These are phyloP conservation scores for Nothobranchius kuhntae DNA, from an alignment of 2,113 vertebrate species.

Conservation along the genomic window DNA sequence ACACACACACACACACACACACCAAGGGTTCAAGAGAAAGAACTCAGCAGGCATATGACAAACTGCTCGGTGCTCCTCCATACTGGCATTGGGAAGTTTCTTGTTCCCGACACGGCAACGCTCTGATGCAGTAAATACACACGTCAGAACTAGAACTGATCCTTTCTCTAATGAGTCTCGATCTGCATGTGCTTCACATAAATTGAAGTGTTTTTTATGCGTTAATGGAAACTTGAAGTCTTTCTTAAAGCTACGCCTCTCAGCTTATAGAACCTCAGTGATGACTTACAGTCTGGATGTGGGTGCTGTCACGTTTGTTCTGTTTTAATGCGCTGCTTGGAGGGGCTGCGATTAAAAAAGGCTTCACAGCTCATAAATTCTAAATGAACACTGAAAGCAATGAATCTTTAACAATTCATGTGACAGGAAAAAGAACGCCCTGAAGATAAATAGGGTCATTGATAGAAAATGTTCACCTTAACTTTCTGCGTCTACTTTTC, in stretches of 20 bases:
- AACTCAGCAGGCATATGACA: constrained; percentile 42
- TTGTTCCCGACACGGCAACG: not conserved
- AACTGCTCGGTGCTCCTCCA: constrained; percentile 39
- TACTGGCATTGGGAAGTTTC: constrained; percentile 12
- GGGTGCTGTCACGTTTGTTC: not conserved
- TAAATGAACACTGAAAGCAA: not conserved
- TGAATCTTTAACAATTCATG: not conserved
- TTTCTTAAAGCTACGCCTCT: not conserved
- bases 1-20: not conserved
- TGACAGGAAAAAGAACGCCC: not conserved
- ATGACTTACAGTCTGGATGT: not conserved
- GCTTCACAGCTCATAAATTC: not conserved
- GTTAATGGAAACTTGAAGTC: not conserved
- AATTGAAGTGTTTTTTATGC: not conserved
- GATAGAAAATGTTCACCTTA: too few species aligned
- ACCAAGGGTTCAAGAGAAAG: constrained; percentile 38
- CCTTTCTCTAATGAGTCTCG: not conserved
- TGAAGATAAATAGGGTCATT: not conserved
- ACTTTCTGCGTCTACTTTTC: too few species aligned
- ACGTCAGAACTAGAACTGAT: too few species aligned
- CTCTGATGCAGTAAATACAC: not conserved
- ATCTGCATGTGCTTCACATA: not conserved
- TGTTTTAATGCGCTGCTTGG: not conserved
- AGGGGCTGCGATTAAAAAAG: not conserved
- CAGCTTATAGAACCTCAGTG: not conserved